Evolutionary conservation across 2,797 vertebrate genomes (phyloP), one percentile per base, ranked within the genome.

Genomic region (Gouania willdenowi): DNA sequence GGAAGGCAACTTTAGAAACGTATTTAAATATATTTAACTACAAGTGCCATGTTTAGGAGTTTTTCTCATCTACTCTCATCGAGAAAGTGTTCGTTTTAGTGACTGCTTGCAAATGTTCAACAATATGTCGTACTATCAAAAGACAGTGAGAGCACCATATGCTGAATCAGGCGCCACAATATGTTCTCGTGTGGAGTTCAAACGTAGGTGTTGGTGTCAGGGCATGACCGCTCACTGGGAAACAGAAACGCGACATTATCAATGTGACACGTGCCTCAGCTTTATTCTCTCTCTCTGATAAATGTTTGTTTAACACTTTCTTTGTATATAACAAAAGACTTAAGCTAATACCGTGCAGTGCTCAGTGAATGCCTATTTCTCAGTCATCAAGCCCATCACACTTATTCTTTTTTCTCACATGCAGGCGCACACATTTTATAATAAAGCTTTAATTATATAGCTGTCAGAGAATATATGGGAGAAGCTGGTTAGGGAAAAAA

Each of bases 391-490:
- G 57, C 46, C 41, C 27, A 35, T 62, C 72, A 70, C 66, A 66
- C 60, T 53, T 54, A 50, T 51, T 71, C 53, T 49, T 31, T 17
- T 37, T 28, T 10, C 23, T 2, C 28, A 30, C 33, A 4, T 21
- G 6, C 7, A 21, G 6, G 31, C 36, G 41, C 27, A 36, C 43
- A 41, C 38, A 31, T 5, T 56, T 64, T 42, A 75, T 64, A 78
- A 82, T 61, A 55, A 54, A 77, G 52, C 49, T 75, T 56, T 82
- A 80, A 83, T 82, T 77, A 82, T 39, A 61, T 50, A 78, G 60
- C 71, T 80, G 79, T 75, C 77, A 79, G 58, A 41, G 41, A 70
- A 72, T 64, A 55, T 66, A 47, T 66, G 67, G 71, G 41, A 71
- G 70, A 69, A 76, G 62, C 37, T 59, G 71, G 66, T 66, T 53